Conservation (phyloP, 1,140 invertebrate genomes). For the Drosophila rhopaloa region DNA sequence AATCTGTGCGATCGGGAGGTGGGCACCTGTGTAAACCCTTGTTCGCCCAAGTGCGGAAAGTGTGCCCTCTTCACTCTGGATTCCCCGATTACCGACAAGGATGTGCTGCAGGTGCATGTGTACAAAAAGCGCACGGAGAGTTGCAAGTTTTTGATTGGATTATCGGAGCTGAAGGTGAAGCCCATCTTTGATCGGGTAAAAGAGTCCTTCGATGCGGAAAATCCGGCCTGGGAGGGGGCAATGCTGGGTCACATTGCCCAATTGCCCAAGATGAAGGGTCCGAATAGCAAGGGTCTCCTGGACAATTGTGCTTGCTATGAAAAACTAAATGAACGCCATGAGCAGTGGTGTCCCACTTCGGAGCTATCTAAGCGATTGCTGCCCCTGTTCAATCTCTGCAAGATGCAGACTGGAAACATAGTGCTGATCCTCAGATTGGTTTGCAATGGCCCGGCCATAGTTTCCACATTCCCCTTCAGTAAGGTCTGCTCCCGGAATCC, state of each 20-base stretch:
- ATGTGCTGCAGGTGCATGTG: constrained; percentile 71
- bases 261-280: constrained; percentile 58
- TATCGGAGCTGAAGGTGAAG: constrained; percentile 71
- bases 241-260: constrained; percentile 31
- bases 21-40: constrained; percentile 64
- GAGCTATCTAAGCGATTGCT: constrained; percentile 70
- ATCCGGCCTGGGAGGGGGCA: constrained; percentile 60
- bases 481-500: constrained; percentile 69
- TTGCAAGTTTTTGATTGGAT: constrained; percentile 78
- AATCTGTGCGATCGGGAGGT: constrained; percentile 74
- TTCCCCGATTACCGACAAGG: constrained; percentile 67
- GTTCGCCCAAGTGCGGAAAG: constrained; percentile 73
- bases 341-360: constrained; percentile 75
- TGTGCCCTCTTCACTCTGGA: constrained; percentile 78
- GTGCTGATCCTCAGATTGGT: constrained; percentile 72
- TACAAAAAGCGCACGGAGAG: constrained; percentile 79
- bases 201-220: constrained; percentile 71
- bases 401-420: constrained; percentile 79
- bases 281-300: constrained; percentile 50
- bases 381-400: constrained; percentile 77
- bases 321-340: constrained; percentile 38
- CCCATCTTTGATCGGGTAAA: constrained; percentile 74
- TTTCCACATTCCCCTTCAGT: constrained; percentile 64
- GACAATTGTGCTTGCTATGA: constrained; percentile 74
- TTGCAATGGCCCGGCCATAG: constrained; percentile 75